phyloP scores from a whole-genome alignment of 2,113 vertebrate genomes.

The Cyanoderma ruficeps region DNA sequence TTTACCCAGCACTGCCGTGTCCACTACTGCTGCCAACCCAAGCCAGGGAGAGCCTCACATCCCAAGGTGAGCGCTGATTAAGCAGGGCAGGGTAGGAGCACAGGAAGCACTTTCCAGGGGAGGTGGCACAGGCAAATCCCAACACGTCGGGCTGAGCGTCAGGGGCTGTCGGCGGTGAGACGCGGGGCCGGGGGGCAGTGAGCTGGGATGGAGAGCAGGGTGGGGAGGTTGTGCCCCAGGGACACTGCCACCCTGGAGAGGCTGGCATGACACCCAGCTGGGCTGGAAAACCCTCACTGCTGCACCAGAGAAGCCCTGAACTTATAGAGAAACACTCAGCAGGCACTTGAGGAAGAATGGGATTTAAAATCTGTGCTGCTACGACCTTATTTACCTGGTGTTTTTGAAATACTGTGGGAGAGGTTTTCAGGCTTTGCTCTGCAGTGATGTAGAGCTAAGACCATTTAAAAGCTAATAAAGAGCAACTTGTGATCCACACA shows the following conservation, averaged over 20 bases:
- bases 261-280: fast-evolving
- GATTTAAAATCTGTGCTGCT: not conserved
- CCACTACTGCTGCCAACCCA: fast-evolving
- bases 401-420: not conserved
- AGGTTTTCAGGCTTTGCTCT: not conserved
- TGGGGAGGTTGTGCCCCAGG: not conserved
- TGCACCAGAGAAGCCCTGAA: not conserved
- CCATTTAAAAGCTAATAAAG: not conserved
- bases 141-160: not conserved
- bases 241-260: not conserved
- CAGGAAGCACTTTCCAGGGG: conserved; percentile 27
- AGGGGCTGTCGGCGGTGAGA: not conserved
- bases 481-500: not conserved
- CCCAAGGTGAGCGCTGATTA: not conserved
- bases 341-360: not conserved
- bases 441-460: not conserved
- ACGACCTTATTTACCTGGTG: not conserved
- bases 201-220: not conserved
- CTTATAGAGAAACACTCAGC: not conserved
- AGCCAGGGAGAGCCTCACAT: not conserved
- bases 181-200: not conserved
- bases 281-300: not conserved
- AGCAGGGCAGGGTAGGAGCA: not conserved
- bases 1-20: not conserved
- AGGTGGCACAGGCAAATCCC: conserved; percentile 47